Conservation (phyloP, 2,797 vertebrate genomes). For the Crossoptilon crossoptilon region DNA sequence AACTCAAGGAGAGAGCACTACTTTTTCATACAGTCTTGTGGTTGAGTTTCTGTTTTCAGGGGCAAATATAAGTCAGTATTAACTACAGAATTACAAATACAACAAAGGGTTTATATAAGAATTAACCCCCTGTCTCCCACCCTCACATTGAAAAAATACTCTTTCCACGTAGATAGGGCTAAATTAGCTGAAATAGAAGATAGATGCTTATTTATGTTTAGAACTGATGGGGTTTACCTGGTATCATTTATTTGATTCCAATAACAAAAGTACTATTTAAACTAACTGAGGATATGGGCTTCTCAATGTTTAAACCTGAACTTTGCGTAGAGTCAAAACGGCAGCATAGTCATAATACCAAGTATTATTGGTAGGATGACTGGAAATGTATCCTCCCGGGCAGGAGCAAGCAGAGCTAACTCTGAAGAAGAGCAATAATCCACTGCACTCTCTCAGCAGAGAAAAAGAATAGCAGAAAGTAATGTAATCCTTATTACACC, state of each 20-base stretch:
- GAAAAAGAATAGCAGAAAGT: background rate
- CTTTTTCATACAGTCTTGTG: fast-evolving
- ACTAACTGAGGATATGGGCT: background rate
- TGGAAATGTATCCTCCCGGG: background rate
- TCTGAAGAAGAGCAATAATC: background rate
- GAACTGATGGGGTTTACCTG: background rate
- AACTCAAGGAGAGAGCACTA: background rate
- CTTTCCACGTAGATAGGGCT: background rate
- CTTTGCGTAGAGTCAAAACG: background rate
- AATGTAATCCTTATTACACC: background rate
- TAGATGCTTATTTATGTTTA: background rate
- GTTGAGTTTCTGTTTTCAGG: background rate
- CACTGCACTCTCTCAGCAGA: background rate
- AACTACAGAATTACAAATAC: background rate
- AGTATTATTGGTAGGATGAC: background rate
- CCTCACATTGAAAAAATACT: background rate
- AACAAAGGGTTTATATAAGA: background rate
- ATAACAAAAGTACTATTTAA: background rate
- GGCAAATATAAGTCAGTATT: background rate
- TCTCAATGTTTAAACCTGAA: background rate
- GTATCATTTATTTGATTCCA: background rate
- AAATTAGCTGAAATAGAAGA: background rate
- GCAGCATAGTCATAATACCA: background rate
- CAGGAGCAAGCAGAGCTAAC: background rate
- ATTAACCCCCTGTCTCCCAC: background rate